Conservation (phyloP, 37 sponge, comb jelly and placozoan genomes). For the Crambe crambe region DNA sequence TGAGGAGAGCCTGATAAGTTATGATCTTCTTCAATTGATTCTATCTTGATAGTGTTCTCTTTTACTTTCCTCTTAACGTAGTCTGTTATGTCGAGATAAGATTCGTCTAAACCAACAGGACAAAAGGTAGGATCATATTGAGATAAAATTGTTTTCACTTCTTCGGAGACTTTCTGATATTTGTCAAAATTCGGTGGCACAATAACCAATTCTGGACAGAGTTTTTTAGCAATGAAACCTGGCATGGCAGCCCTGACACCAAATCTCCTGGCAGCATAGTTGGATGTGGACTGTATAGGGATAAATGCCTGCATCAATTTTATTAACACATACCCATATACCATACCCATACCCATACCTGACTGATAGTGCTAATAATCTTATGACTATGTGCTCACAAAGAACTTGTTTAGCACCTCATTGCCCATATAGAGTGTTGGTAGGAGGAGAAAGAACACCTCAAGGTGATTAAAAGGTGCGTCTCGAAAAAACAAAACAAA, state of each 20-base stretch:
- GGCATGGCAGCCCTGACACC: constrained; percentile 99
- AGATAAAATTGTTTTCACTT: constrained; percentile 66
- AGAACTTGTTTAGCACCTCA: too few relatives aligned
- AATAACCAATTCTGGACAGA: constrained; percentile 91
- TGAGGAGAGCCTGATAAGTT: too few relatives aligned
- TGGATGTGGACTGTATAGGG: constrained; percentile 82
- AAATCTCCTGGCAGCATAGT: constrained; percentile 88
- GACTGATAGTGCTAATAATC: too few relatives aligned
- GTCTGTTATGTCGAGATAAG: constrained; percentile 83
- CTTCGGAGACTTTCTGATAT: constrained; percentile 67
- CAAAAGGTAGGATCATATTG: constrained; percentile 86
- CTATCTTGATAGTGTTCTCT: not conserved
- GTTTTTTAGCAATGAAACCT: constrained; percentile 93
- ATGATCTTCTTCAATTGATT: not conserved
- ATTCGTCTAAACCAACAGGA: constrained; percentile 84
- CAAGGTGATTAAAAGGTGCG: too few relatives aligned
- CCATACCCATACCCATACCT: too few relatives aligned
- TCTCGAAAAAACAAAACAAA: too few relatives aligned
- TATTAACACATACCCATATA: not conserved
- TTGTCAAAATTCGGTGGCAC: constrained; percentile 75
- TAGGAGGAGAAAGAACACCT: too few relatives aligned
- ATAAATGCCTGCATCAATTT: not conserved
- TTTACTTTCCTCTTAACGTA: constrained; percentile 32
- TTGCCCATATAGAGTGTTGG: too few relatives aligned
- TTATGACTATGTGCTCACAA: too few relatives aligned